Evolutionary conservation across 2,113 vertebrate species (phyloP).

Genomic region (Holacanthus passer): DNA sequence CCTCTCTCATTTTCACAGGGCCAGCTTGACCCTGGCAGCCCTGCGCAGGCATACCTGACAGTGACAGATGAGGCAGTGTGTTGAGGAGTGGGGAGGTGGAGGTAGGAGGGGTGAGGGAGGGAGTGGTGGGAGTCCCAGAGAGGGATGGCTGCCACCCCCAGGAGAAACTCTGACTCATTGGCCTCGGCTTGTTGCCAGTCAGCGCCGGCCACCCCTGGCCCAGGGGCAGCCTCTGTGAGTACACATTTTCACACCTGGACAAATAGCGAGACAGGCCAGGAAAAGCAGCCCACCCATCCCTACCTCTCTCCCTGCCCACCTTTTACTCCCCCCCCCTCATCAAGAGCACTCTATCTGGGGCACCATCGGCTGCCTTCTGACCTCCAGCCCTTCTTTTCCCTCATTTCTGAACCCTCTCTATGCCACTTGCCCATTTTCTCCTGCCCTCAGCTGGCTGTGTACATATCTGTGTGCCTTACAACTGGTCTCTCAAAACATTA

Average conservation of each 20-base stretch:
- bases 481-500: conserved; percentile 20
- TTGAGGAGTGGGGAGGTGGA: conserved; percentile 59
- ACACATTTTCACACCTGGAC: conserved; percentile 84
- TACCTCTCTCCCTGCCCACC: conserved; percentile 53
- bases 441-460: conserved; percentile 37
- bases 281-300: conserved; percentile 76
- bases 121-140: conserved; percentile 61
- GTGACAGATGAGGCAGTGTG: conserved; percentile 83
- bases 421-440: conserved; percentile 37
- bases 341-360: conserved; percentile 60
- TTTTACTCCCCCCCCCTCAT: conserved; percentile 49
- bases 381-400: conserved; percentile 28
- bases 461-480: conserved; percentile 27
- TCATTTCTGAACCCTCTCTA: conserved; percentile 40
- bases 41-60: conserved; percentile 72
- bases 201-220: conserved; percentile 61
- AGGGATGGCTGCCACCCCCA: conserved; percentile 69
- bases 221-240: conserved; percentile 74
- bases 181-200: conserved; percentile 71
- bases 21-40: conserved; percentile 71
- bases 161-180: conserved; percentile 82
- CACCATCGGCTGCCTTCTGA: conserved; percentile 50
- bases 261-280: conserved; percentile 78
- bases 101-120: conserved; percentile 24
- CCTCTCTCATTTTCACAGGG: conserved; percentile 68